Evolutionary conservation across 2,113 vertebrate species (phyloP).

Genomic region (Anoura caudifer): DNA sequence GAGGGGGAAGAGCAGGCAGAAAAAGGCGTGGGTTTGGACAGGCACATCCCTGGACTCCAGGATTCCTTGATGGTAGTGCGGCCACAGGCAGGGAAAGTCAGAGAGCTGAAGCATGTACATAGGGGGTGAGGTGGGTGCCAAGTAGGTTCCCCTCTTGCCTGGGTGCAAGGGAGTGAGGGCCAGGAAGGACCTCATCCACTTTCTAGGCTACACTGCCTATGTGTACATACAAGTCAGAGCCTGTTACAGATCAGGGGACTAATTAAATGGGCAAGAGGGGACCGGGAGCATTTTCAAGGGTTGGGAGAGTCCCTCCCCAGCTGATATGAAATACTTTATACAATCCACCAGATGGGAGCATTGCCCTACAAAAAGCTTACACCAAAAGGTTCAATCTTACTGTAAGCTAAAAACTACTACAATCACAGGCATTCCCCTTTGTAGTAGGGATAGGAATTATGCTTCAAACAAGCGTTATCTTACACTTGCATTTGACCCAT

Average conservation of each 20-base stretch:
- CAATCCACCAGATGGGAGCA: background rate
- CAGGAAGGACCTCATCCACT: background rate
- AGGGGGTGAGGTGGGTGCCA: no score
- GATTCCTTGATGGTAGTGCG: background rate
- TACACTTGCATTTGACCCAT: no score
- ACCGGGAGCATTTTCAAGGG: background rate
- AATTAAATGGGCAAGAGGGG: background rate
- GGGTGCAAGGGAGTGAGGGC: background rate
- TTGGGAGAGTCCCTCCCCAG: background rate
- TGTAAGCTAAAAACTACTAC: no score
- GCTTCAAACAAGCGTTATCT: no score
- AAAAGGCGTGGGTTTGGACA: background rate
- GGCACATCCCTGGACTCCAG: no score
- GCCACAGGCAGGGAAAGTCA: background rate
- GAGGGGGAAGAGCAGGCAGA: background rate
- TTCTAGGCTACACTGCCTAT: background rate
- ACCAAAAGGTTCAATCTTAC: accelerated
- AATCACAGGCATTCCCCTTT: no score
- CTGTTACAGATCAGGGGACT: background rate
- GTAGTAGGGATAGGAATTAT: no score
- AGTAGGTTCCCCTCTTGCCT: background rate
- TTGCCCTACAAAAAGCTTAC: background rate
- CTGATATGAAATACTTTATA: background rate
- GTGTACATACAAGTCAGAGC: background rate
- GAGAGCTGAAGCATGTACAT: background rate